Percentiles rank a stretch among this genome's conserved stretches.
Conservation (phyloP, 2,113 vertebrate species). For the Alaudala cheleensis region DNA sequence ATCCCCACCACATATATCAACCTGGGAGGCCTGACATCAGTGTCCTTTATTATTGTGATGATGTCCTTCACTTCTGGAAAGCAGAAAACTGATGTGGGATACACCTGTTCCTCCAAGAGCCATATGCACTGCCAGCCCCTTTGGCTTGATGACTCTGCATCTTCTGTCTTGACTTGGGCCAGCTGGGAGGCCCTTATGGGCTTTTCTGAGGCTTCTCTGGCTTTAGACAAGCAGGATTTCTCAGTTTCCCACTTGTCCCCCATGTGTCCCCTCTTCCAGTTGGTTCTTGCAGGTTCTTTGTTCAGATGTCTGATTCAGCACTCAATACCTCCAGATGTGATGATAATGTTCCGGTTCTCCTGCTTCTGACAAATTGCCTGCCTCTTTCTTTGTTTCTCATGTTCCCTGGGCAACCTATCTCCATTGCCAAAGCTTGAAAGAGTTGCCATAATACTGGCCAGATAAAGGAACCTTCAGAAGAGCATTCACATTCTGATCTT, state of each 20-base stretch:
- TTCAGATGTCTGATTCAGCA: conserved; percentile 23
- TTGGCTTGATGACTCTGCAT: fast-evolving
- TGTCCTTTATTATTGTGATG: neutral
- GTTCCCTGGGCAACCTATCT: neutral
- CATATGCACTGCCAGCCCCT: neutral
- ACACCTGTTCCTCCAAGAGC: neutral
- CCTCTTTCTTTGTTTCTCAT: neutral
- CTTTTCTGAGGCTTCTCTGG: neutral
- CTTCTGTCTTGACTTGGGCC: neutral
- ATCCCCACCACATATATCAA: neutral
- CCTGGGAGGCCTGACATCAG: neutral
- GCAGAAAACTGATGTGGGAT: neutral
- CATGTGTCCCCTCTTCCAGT: neutral
- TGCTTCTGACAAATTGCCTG: conserved; percentile 3
- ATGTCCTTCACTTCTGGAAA: neutral
- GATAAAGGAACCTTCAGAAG: neutral
- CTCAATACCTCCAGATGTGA: neutral
- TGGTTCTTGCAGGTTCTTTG: conserved; percentile 1
- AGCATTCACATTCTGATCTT: neutral
- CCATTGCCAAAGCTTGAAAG: neutral
- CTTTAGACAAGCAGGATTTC: neutral
- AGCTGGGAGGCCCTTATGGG: neutral
- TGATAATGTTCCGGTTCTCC: neutral
- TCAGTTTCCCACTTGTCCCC: neutral
- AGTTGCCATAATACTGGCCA: neutral